Conservation (phyloP, 1,140 invertebrate species). For the Megalonaias nervosa region DNA sequence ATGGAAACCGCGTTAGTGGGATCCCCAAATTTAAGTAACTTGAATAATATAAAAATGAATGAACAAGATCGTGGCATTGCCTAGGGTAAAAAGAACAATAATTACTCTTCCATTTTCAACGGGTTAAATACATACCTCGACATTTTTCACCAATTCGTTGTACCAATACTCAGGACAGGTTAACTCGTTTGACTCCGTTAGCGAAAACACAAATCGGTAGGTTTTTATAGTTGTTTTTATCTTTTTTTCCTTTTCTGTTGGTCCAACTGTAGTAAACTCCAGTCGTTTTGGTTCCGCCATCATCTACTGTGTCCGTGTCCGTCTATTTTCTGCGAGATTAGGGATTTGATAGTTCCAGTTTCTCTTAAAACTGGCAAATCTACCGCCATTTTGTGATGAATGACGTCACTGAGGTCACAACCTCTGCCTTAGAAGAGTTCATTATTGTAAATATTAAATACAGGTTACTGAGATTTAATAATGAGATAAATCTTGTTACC, state of each 20-base stretch:
- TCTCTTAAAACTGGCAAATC: slow-evolving; percentile 30
- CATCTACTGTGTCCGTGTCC: slow-evolving; percentile 6
- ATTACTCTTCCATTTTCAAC: slow-evolving; percentile 10
- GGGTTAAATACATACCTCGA: slow-evolving; percentile 74
- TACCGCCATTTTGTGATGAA: slow-evolving; percentile 38
- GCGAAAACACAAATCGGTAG: slow-evolving; percentile 75
- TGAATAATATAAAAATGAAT: slow-evolving; percentile 10
- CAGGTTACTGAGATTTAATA: too few relatives aligned
- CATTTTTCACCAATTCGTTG: slow-evolving; percentile 75
- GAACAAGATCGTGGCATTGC: slow-evolving; percentile 9
- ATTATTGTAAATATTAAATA: slow-evolving; percentile 7
- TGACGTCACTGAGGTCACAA: slow-evolving; percentile 28
- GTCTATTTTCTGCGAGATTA: too few relatives aligned
- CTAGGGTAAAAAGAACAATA: slow-evolving; percentile 10
- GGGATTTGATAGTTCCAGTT: too few relatives aligned
- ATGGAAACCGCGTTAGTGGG: background rate
- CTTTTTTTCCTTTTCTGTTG: slow-evolving; percentile 66
- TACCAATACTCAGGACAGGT: slow-evolving; percentile 79
- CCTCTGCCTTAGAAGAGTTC: slow-evolving; percentile 21
- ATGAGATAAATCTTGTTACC: too few relatives aligned
- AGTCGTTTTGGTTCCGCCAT: slow-evolving; percentile 76
- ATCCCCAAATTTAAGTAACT: background rate
- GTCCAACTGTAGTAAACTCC: slow-evolving; percentile 69
- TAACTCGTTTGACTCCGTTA: slow-evolving; percentile 78
- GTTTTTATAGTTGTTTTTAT: slow-evolving; percentile 73